A percentile compares a stretch with the other conserved stretches of the same genome.
These are phyloP conservation scores for Celastrina argiolus DNA, from an alignment of 2,888 invertebrate species.

Conservation along the genomic window DNA sequence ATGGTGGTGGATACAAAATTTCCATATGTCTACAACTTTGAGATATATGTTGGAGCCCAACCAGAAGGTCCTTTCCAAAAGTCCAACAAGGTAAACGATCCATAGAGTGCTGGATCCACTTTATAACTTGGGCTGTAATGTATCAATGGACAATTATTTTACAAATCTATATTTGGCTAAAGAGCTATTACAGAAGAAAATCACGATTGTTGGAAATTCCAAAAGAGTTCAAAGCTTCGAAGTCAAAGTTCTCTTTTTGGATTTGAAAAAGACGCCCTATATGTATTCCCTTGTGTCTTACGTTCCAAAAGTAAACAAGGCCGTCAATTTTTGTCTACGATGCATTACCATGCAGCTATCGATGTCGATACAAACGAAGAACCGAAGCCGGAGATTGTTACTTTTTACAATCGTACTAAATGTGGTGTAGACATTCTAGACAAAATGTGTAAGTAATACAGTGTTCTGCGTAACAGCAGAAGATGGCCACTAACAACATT, in stretches of 20 bases:
- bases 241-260: neutral
- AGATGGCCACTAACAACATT: neutral
- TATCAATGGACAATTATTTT: conserved; percentile 9
- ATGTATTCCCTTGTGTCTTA: neutral
- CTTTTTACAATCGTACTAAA: conserved; percentile 18
- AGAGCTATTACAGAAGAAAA: conserved; percentile 6
- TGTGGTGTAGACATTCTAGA: conserved; percentile 12
- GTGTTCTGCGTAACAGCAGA: neutral
- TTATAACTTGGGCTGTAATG: neutral
- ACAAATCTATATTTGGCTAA: neutral
- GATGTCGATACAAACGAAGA: neutral
- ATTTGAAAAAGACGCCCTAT: neutral
- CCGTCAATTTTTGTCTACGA: neutral
- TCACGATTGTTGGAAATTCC: conserved; percentile 2
- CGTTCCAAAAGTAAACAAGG: neutral
- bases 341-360: conserved; percentile 11
- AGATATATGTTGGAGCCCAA: conserved; percentile 8
- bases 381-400: neutral
- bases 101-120: neutral
- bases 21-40: neutral
- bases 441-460: neutral
- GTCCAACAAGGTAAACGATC: conserved; percentile 15
- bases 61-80: conserved; percentile 10
- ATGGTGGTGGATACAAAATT: neutral
- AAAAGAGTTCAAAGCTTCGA: neutral